Base-by-base conservation (phyloP, 2,888 invertebrate species). In the Brenthis hecate region DNA sequence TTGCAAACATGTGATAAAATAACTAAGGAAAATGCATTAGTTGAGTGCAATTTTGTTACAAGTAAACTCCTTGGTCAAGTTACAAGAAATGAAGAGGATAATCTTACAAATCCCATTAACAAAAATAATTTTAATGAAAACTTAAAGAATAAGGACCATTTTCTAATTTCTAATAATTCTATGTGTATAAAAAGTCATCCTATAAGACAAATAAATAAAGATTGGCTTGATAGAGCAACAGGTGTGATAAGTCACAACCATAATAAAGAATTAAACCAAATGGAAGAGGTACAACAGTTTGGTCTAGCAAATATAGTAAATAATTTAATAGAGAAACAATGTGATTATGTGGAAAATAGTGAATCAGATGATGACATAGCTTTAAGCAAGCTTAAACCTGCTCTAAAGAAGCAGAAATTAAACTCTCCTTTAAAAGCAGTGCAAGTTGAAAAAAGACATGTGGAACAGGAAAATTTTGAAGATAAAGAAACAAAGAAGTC, bases 341-440 rank as follows among this genome's bases (percentile, higher is more conserved):
- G 89, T 73, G 95, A 96, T 77, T 95, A 94, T 79, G 96, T 96
- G 77, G 97, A 97, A 82, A 95, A 95, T 75, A 96, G 96, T 86
- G 96, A 95, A 75, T 94, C 95, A 53, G 96, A 96, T 78, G 92
- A 87, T 71, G 93, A 93, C 72, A 87, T 76, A 68, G 75, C 75
- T 51, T 75, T 85, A 65, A 76, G 78, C 62, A 91, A 94, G 76
- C 80, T 94, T 53, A 92, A 94, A 74, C 95, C 95, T 61, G 93
- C 94, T 51, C 88, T 93, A 1, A 95, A 95, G 76, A 93, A 94
- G 74, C 88, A 93, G 65, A 93, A 91, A 81, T 67, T 92, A 60
- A 73, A 77, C 62, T 71, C 72, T 64, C 36, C 61, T 64, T 5
- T 11, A 43, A 64, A 53, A 60, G 66, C 54, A n/a, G 51, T 19